Percentiles rank a stretch among this genome's conserved stretches.
These are phyloP conservation scores for Microcebus tavaratra DNA, from an alignment of 2,113 vertebrate species.

Conservation along the genomic window DNA sequence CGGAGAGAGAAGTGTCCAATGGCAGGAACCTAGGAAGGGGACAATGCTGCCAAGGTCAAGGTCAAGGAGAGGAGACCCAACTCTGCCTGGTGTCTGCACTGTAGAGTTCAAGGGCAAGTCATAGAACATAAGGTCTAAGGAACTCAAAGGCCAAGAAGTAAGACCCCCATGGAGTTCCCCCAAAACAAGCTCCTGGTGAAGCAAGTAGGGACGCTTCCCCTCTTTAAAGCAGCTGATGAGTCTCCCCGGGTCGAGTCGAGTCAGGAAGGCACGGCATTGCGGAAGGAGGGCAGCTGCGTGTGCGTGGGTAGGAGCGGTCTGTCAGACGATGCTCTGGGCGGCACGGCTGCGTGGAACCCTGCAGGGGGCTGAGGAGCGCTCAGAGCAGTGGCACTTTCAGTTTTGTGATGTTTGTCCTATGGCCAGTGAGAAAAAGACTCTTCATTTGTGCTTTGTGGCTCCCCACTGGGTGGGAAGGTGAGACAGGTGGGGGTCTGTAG, in stretches of 20 bases:
- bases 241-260: background rate
- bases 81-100: background rate
- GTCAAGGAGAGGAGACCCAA: background rate
- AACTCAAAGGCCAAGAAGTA: background rate
- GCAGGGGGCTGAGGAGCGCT: background rate
- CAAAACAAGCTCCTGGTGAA: background rate
- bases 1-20: background rate
- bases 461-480: rapidly evolving
- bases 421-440: background rate
- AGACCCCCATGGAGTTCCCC: background rate
- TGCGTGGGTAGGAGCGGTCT: rapidly evolving
- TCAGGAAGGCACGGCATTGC: background rate
- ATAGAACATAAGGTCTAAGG: background rate
- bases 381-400: too few relatives aligned
- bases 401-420: background rate
- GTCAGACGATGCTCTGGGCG: background rate
- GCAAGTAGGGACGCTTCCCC: background rate
- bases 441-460: background rate
- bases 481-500: too few relatives aligned
- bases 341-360: background rate
- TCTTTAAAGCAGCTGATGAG: background rate
- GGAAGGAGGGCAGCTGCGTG: background rate
- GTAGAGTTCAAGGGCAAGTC: background rate
- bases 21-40: background rate
- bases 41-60: background rate